Percentiles rank a stretch among this genome's conserved stretches.
Conservation (phyloP, 2,888 invertebrate genomes). For the Drosophila macrospina region DNA sequence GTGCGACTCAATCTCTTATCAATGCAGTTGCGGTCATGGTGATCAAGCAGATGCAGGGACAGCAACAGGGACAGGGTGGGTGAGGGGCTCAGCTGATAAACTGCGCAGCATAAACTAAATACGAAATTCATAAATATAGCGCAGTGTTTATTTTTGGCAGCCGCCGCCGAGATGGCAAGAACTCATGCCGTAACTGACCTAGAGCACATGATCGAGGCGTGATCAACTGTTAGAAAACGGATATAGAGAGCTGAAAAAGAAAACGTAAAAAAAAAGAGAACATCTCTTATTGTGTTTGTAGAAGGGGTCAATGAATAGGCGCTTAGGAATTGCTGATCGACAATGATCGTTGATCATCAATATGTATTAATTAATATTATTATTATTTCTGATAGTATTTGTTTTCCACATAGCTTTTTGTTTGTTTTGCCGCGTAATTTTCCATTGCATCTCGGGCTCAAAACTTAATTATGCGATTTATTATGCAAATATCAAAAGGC, state of each 20-base stretch:
- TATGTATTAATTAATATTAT: constrained; percentile 18
- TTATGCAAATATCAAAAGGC: constrained; percentile 67
- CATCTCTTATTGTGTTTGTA: constrained; percentile 23
- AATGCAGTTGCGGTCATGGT: constrained; percentile 39
- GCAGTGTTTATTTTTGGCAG: constrained; percentile 64
- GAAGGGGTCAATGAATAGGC: constrained; percentile 57
- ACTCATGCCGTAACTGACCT: constrained; percentile 78
- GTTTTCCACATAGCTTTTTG: constrained; percentile 32
- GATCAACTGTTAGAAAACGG: constrained; percentile 64
- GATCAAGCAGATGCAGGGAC: constrained; percentile 14
- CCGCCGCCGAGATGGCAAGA: constrained; percentile 8
- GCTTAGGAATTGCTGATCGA: constrained; percentile 37
- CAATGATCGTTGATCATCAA: constrained; percentile 33
- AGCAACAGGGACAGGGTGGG: neutral
- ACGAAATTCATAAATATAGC: constrained; percentile 63
- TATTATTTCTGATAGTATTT: neutral
- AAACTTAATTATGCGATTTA: constrained; percentile 79
- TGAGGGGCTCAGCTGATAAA: constrained; percentile 51
- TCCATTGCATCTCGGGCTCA: constrained; percentile 60
- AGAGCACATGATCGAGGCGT: constrained; percentile 80
- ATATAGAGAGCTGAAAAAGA: neutral
- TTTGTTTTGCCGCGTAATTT: constrained; percentile 65
- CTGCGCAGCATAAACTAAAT: constrained; percentile 76
- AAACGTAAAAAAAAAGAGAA: constrained; percentile 1
- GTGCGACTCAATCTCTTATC: constrained; percentile 62